A percentile compares a stretch with the other conserved stretches of the same genome.
These are phyloP conservation scores for Glaucopsyche alexis DNA, from an alignment of 2,888 invertebrate species.

Conservation along the genomic window DNA sequence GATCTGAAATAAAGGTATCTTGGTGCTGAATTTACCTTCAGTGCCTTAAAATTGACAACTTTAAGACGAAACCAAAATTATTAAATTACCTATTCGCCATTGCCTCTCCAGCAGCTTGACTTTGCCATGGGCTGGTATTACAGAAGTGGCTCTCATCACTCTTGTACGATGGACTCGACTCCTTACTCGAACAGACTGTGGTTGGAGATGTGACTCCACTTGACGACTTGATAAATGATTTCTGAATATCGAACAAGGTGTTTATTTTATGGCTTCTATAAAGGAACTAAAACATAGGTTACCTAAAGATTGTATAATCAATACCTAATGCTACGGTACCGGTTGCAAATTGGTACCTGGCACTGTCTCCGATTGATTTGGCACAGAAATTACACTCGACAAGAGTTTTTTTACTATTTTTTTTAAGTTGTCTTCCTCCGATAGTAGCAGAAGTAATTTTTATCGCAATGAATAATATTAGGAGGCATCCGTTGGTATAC, in stretches of 20 bases:
- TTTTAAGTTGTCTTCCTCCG: too few species aligned
- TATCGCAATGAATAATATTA: not conserved
- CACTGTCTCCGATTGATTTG: slow-evolving; percentile 13
- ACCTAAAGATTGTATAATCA: slow-evolving; percentile 15
- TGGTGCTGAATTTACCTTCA: not conserved
- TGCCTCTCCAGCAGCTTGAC: slow-evolving; percentile 76
- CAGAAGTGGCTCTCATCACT: slow-evolving; percentile 75
- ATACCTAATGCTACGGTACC: slow-evolving; percentile 7
- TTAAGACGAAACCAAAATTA: not conserved
- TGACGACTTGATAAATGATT: slow-evolving; percentile 69
- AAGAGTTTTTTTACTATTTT: too few species aligned
- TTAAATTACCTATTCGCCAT: slow-evolving; percentile 69
- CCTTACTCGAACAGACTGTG: slow-evolving; percentile 71
- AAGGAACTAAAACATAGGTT: slow-evolving; percentile 13
- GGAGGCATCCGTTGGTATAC: too few species aligned
- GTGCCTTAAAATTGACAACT: not conserved
- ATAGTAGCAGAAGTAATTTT: not conserved
- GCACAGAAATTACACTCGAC: not conserved
- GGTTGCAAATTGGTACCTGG: slow-evolving; percentile 11
- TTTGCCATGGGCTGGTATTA: slow-evolving; percentile 70
- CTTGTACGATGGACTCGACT: slow-evolving; percentile 76
- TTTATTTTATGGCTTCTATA: not conserved
- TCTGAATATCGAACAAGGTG: slow-evolving; percentile 49
- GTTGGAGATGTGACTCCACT: slow-evolving; percentile 69
- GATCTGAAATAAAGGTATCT: slow-evolving; percentile 55